These are phyloP conservation scores for Conger conger DNA, from an alignment of 2,113 vertebrate genomes.

Conservation along the genomic window DNA sequence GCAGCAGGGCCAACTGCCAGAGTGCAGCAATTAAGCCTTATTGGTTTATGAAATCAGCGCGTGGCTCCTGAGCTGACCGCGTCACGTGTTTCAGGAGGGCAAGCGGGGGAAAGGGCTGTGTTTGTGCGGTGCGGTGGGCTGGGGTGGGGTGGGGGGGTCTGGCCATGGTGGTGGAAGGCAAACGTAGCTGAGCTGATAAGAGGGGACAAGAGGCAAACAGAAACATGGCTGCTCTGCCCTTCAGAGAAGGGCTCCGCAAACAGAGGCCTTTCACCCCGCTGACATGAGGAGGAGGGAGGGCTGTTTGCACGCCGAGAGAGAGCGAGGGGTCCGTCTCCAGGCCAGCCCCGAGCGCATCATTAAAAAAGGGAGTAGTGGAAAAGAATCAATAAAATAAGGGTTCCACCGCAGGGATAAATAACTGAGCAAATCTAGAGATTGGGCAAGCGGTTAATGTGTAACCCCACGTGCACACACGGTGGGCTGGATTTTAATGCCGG, in stretches of 20 bases:
- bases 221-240: not conserved
- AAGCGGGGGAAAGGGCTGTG: not conserved
- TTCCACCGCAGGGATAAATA: slow-evolving; percentile 45
- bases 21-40: not conserved
- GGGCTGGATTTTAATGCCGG: slow-evolving; percentile 48
- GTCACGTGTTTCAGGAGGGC: not conserved
- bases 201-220: slow-evolving; percentile 22
- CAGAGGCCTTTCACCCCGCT: slow-evolving; percentile 1
- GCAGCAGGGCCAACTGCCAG: not conserved
- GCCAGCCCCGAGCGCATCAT: not conserved
- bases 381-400: slow-evolving; percentile 29
- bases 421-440: slow-evolving; percentile 51
- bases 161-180: not conserved
- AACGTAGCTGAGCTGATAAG: slow-evolving; percentile 10
- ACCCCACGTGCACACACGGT: slow-evolving; percentile 42
- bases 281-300: not conserved
- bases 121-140: not conserved
- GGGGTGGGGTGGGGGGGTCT: not conserved
- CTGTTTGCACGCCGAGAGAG: not conserved
- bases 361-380: slow-evolving; percentile 4
- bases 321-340: not conserved
- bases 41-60: not conserved
- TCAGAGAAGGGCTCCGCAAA: slow-evolving; percentile 5
- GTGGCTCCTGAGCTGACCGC: not conserved
- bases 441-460: slow-evolving; percentile 61